phyloP scores from a whole-genome alignment of 2,888 invertebrate species.

The Lysandra coridon region DNA sequence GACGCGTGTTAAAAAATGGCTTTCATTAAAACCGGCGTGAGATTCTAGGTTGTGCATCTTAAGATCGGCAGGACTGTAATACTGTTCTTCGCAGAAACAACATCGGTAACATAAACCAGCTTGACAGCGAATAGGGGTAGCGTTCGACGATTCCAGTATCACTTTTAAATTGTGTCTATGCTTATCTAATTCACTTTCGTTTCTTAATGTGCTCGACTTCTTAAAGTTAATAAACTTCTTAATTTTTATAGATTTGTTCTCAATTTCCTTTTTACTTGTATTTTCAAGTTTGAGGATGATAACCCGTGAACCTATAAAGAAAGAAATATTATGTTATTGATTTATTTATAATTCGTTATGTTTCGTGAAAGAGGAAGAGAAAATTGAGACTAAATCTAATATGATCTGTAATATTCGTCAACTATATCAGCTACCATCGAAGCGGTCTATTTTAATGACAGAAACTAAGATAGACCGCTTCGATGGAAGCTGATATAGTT shows the following conservation, averaged over 20 bases:
- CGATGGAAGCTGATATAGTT: neutral
- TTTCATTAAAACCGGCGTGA: constrained; percentile 47
- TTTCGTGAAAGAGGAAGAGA: neutral
- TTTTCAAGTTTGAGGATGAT: constrained; percentile 34
- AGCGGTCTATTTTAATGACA: too few relatives aligned
- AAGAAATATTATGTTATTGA: constrained; percentile 33
- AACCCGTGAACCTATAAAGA: constrained; percentile 32
- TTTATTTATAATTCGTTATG: neutral
- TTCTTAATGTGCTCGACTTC: neutral
- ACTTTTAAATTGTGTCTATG: constrained; percentile 56
- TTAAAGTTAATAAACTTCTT: constrained; percentile 11
- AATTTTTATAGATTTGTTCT: constrained; percentile 9
- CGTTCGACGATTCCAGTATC: constrained; percentile 51
- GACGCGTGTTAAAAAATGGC: constrained; percentile 46
- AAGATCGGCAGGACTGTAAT: constrained; percentile 46
- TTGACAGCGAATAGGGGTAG: constrained; percentile 51
- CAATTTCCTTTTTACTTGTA: constrained; percentile 23
- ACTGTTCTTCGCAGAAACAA: constrained; percentile 49
- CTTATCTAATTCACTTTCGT: constrained; percentile 53
- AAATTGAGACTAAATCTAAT: constrained; percentile 9
- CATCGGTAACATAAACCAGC: constrained; percentile 49
- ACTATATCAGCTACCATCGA: too few relatives aligned
- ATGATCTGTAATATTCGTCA: neutral
- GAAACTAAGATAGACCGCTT: neutral
- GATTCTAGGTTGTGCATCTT: constrained; percentile 50